These are phyloP conservation scores for Bryconaethiops microstoma DNA, from an alignment of 2,797 vertebrate genomes.

Conservation along the genomic window DNA sequence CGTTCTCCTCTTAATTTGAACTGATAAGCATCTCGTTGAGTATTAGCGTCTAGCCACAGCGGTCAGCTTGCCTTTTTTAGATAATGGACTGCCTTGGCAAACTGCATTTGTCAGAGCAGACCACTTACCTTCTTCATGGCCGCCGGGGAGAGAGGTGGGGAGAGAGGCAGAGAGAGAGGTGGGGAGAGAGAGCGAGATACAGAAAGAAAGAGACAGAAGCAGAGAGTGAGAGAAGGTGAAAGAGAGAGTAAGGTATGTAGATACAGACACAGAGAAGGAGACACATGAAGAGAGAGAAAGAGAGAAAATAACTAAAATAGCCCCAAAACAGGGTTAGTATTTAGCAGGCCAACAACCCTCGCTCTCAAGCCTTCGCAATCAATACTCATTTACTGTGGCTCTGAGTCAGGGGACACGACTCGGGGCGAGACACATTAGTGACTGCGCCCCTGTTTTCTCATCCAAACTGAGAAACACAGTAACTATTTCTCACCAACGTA, in stretches of 20 bases:
- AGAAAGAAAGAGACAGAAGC: slow-evolving; percentile 13
- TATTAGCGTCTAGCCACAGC: slow-evolving; percentile 76
- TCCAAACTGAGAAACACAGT: slow-evolving; percentile 1
- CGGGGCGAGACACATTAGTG: slow-evolving; percentile 69
- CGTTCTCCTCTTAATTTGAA: slow-evolving; percentile 80
- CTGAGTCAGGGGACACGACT: slow-evolving; percentile 64
- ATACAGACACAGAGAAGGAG: slow-evolving; percentile 23
- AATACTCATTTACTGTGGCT: slow-evolving; percentile 79
- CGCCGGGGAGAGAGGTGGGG: slow-evolving; percentile 38
- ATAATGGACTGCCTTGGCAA: slow-evolving; percentile 77
- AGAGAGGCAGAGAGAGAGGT: slow-evolving; percentile 10
- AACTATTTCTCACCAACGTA: neutral
- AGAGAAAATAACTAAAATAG: slow-evolving; percentile 74
- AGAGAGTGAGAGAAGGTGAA: neutral
- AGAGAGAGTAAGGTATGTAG: neutral
- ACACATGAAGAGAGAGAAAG: neutral
- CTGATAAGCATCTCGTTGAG: slow-evolving; percentile 84
- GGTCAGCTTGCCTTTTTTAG: slow-evolving; percentile 70
- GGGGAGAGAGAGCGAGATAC: neutral
- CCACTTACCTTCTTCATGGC: slow-evolving; percentile 73
- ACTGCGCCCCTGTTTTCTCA: slow-evolving; percentile 35
- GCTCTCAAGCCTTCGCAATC: slow-evolving; percentile 72
- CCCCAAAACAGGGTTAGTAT: slow-evolving; percentile 75
- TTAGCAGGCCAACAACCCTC: slow-evolving; percentile 71
- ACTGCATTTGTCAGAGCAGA: slow-evolving; percentile 74